Base-by-base conservation (phyloP, 2,888 invertebrate species). In the Leptogaster cylindrica region DNA sequence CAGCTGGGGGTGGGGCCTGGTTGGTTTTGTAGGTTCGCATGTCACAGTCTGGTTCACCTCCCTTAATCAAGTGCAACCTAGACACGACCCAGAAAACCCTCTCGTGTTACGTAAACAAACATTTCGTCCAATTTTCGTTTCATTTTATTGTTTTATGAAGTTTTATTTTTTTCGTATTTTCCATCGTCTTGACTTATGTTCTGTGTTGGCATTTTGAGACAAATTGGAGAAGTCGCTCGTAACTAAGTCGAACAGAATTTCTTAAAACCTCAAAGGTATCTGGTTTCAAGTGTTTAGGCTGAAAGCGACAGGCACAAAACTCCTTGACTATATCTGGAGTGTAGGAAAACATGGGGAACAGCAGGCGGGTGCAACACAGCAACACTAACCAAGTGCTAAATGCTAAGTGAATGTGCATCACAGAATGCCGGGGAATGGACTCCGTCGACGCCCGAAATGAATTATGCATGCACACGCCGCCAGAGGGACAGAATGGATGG, bases 101-200 rank as follows among this genome's bases (percentile, higher is more conserved):
- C 55, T 55, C 20, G 23, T 20, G 55, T 55, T 55, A 55, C 55
- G 23, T 55, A 55, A 55, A 55, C 55, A 52, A 33, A 52, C 33
- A 33, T 14, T 25, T 28, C 28, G 28, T 5, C 51, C 28, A 16
- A 14, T 5, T 28, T 51, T 51, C 31, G 12, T 28, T 51, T 16
- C 8, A 14, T 12, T 51, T 51, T 51, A n/a, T 8, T 36, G 10
- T 36, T 36, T 36, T 2, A 12, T 36, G 10, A 36, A 14, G 14
- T 36, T 28, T 14, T 5, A 6, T 48, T 48, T 48, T 48, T 20
- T 20, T 27, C 14, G 7, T 27, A 12, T 50, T 50, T 27, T 48
- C 48, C 23, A 20, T 8, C 44, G 10, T 1, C 6, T 31, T 31
- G 6, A 31, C 6, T 8, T 7, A 31, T 31, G 31, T 8, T 8